These are phyloP conservation scores for Plectus sambesii DNA, from an alignment of 1,140 invertebrate species.

Conservation along the genomic window DNA sequence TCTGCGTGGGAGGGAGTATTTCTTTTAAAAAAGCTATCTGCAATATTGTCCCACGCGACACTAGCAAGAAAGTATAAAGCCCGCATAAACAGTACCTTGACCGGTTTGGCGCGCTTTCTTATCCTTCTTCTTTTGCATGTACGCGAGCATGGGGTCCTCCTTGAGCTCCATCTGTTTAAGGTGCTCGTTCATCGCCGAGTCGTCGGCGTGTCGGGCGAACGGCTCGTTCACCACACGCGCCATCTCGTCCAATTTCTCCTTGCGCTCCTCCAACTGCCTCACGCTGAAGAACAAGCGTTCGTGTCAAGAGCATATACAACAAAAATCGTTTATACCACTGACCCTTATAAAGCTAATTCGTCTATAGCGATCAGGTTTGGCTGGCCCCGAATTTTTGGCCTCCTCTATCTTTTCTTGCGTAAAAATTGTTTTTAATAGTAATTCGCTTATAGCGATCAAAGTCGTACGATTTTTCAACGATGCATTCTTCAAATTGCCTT, in stretches of 20 bases:
- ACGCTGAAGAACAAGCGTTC: background rate
- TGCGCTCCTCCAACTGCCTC: slow-evolving; percentile 14
- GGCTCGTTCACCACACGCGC: slow-evolving; percentile 27
- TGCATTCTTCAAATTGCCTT: slow-evolving; percentile 28
- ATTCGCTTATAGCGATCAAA: slow-evolving; percentile 4
- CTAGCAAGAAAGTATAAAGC: no score
- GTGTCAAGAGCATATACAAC: slow-evolving; percentile 5
- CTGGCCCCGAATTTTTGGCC: no score
- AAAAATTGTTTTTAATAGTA: slow-evolving; percentile 4
- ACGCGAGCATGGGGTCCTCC: slow-evolving; percentile 33
- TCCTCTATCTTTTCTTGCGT: no score
- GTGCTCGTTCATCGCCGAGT: slow-evolving; percentile 36
- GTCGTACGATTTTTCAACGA: slow-evolving; percentile 17
- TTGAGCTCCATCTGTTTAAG: slow-evolving; percentile 26
- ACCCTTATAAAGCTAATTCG: slow-evolving; percentile 3
- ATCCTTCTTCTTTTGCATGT: slow-evolving; percentile 27
- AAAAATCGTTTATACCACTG: slow-evolving; percentile 13
- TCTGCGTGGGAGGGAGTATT: no score
- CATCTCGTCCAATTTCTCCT: slow-evolving; percentile 33
- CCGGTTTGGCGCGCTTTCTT: slow-evolving; percentile 28
- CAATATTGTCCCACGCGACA: no score
- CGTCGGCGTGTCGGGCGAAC: slow-evolving; percentile 33
- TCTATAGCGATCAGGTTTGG: no score
- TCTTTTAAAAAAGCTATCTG: no score
- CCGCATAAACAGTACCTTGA: no score